Evolutionary conservation across 37 sponge, comb jelly and placozoan species (phyloP), one percentile per base, ranked within the genome.

Genomic region (Halisarca cf. caerulea): DNA sequence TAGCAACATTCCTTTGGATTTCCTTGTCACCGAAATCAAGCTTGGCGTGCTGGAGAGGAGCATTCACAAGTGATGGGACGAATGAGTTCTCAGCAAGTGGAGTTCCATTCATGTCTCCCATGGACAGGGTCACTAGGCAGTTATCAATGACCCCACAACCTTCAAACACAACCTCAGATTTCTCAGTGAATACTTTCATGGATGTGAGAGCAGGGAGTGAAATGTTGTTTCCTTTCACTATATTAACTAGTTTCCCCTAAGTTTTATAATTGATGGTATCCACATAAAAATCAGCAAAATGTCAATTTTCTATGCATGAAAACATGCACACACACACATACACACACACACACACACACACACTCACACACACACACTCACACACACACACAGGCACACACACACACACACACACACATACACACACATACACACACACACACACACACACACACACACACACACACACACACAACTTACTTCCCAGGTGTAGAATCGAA

Each of bases 21-120:
- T 23, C 2, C 45, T 74, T 40, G 83, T 79, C 39, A 34, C 88
- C 25, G 7, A 85, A 28, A 20, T 66, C 42, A 39, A 94, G 79
- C 38, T 77, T 85, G 43, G 89, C 37, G 0, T 23, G 33, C 2
- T 79, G 66, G 23, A 94, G 85, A 0, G 18, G 28, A 6, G 91
- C 95, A 2, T 86, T 53, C 9, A 86, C 81, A 51, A 94, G 85
- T 54, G 80, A 85, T 68, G 91, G 91, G 40, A 85, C 88, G 59
- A 82, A 86, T 38, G 39, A 59, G 69, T 85, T 90, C 36, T 54
- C 78, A 68, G 89, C 86, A 58, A 86, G 80, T 25, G 66, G 20
- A n/a, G 27, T 82, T 77, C 36, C 35, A 40, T 33, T 58, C 21
- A 55, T n/a, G 27, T 18, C 51, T 14, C 51, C 51, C 51, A 47